Evolutionary conservation across 2,113 vertebrate species (phyloP), one percentile per base, ranked within the genome.

Genomic region (Salvelinus namaycush): DNA sequence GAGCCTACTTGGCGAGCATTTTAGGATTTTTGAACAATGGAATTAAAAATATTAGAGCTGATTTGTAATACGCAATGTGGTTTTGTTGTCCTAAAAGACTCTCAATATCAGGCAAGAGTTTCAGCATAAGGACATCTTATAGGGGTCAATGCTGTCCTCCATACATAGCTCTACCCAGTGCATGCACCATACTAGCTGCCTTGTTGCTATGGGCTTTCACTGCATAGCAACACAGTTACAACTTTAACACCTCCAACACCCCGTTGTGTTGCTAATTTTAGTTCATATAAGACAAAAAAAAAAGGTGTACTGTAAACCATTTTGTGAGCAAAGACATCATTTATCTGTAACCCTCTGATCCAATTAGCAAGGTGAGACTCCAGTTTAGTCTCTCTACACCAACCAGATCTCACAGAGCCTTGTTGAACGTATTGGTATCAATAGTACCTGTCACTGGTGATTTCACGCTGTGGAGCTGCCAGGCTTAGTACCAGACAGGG

Each of bases 191-290:
- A 76, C 60, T 70, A 69, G 65, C 64, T 20, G 65, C 18, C 44
- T 59, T 69, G 66, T 76, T 76, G 26, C 74, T 59, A 76, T 24
- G 67, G 5, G 65, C 12, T 31, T 29, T 16, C 24, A 29, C 26
- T 16, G 0, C 29, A 67, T 14, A 31, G 14, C 24, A 67, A 67
- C 24, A 12, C 65, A 27, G 27, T 26, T 67, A 67, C 1, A 67
- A 29, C 24, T 29, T 6, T 14, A 27, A 12, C 65, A 29, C 27
- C 27, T 31, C 27, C 5, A 27, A 67, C 26, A 29, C 5, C n/a
- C 65, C 5, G 18, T 14, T 67, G 24, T 67, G 27, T 29, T 16
- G 18, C 54, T 57, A 57, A 16, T 57, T 6, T 57, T 4, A 57
- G 16, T 57, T 57, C 14, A 57, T 14, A 57, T 14, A 57, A 20